Evolutionary conservation across 1,140 invertebrate species (phyloP).

Genomic region (Potamilus streckersoni): DNA sequence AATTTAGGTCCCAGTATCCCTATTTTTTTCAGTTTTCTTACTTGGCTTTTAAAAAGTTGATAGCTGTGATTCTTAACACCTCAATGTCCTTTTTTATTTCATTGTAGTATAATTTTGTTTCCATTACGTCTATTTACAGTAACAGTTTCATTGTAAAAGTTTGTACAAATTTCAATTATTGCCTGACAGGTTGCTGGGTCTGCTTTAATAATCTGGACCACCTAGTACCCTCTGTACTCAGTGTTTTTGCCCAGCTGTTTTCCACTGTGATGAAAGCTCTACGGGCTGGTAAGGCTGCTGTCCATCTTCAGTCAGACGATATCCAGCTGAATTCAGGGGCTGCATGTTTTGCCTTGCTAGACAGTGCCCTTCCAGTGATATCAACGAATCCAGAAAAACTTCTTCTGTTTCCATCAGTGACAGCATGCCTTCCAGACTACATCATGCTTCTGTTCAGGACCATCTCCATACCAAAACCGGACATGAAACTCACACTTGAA

Average conservation of each 20-base stretch:
- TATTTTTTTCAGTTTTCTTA: too few relatives aligned
- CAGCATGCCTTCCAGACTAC: slow-evolving; percentile 51
- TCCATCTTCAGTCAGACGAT: slow-evolving; percentile 56
- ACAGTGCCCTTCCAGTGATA: slow-evolving; percentile 44
- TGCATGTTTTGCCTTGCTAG: slow-evolving; percentile 48
- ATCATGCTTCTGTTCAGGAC: slow-evolving; percentile 60
- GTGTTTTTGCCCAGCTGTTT: slow-evolving; percentile 60
- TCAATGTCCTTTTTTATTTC: too few relatives aligned
- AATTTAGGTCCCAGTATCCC: too few relatives aligned
- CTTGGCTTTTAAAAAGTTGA: too few relatives aligned
- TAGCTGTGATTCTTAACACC: too few relatives aligned
- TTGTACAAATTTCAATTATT: too few relatives aligned
- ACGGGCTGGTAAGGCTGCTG: slow-evolving; percentile 47
- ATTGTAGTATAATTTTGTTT: not conserved
- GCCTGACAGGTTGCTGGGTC: slow-evolving; percentile 59
- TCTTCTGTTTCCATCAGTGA: slow-evolving; percentile 54
- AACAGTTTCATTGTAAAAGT: too few relatives aligned
- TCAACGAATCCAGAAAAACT: slow-evolving; percentile 57
- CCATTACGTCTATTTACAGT: too few relatives aligned
- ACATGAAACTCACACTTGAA: slow-evolving; percentile 55
- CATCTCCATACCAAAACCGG: slow-evolving; percentile 56
- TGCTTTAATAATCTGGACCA: slow-evolving; percentile 61
- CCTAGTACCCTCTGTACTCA: slow-evolving; percentile 52
- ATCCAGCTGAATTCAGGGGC: slow-evolving; percentile 51
- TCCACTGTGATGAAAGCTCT: slow-evolving; percentile 56